Evolutionary conservation across 2,888 invertebrate species (phyloP), one percentile per base, ranked within the genome.

Genomic region (Euphydryas editha): DNA sequence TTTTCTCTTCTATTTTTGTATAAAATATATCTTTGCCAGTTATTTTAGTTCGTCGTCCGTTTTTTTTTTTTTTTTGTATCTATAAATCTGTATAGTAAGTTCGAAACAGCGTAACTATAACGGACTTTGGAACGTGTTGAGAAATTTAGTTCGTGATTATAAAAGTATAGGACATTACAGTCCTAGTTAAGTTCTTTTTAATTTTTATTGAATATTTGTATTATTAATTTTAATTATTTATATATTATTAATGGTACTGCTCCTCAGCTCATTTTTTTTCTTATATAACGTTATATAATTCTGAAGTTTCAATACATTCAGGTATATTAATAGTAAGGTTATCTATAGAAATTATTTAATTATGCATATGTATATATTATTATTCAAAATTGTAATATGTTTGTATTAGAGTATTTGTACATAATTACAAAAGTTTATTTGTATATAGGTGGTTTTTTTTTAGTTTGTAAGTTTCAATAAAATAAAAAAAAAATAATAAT

Each of bases 1-100:
- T 77, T 76, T 75, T 73, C 67, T 57, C 58, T 44, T 60, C 36
- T 55, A 54, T 54, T 59, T 59, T n/a, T 36, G 30, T 24, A 24
- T 47, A 59, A 20, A 69, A 67, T 62, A 69, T 67, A 67, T 61
- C 30, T 59, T 59, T 8, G 46, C 42, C 44, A 49, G 57, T 44
- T 37, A 49, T 67, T 67, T 64, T 47, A 20, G 39, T 42, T 60
- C 13, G 39, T 15, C 21, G 49, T 6, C 5, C n/a, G 17, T 2
- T 30, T 30, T 30, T 44, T n/a, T 11, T 17, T 55, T 42, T 42
- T 65, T 57, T 59, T 59, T 65, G 30, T 49, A 36, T 49, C 55
- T 55, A 63, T 59, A 68, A 64, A 63, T 61, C 49, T 51, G 42
- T 55, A 42, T 49, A 17, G 8, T 47, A 65, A 54, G 51, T 57